Percentiles rank a stretch among this genome's conserved stretches.
These are phyloP conservation scores for Numenius phaeopus DNA, from an alignment of 2,797 vertebrate species.

Conservation along the genomic window DNA sequence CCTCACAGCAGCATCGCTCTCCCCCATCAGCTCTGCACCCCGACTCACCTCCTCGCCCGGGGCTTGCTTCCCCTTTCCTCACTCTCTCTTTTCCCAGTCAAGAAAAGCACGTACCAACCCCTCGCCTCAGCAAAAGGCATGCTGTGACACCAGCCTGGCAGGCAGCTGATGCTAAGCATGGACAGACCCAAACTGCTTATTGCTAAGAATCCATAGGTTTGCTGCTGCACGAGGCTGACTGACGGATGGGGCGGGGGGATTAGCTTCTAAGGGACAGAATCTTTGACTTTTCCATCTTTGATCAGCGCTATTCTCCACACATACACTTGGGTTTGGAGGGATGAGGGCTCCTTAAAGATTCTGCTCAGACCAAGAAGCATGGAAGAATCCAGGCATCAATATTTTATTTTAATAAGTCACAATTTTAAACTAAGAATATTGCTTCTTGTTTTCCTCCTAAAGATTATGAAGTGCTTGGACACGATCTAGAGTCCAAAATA, in stretches of 20 bases:
- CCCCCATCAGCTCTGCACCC: neutral
- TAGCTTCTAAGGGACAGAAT: neutral
- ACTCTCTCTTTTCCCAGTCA: neutral
- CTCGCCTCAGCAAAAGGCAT: rapidly evolving
- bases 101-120: rapidly evolving
- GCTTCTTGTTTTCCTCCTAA: neutral
- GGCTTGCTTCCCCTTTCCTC: neutral
- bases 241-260: rapidly evolving
- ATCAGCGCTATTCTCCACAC: rapidly evolving
- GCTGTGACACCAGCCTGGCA: neutral
- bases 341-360: neutral
- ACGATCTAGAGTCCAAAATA: neutral
- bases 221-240: neutral
- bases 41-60: rapidly evolving
- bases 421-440: neutral
- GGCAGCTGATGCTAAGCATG: neutral
- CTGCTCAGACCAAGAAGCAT: neutral
- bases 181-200: neutral
- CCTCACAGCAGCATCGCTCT: neutral
- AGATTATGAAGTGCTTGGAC: neutral
- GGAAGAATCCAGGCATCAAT: neutral
- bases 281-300: neutral
- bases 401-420: neutral
- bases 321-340: neutral
- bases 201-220: neutral